Percentiles rank a stretch among this genome's conserved stretches.
phyloP scores from a whole-genome alignment of 2,888 invertebrate species.

The Mesodorylaimus sp. region DNA sequence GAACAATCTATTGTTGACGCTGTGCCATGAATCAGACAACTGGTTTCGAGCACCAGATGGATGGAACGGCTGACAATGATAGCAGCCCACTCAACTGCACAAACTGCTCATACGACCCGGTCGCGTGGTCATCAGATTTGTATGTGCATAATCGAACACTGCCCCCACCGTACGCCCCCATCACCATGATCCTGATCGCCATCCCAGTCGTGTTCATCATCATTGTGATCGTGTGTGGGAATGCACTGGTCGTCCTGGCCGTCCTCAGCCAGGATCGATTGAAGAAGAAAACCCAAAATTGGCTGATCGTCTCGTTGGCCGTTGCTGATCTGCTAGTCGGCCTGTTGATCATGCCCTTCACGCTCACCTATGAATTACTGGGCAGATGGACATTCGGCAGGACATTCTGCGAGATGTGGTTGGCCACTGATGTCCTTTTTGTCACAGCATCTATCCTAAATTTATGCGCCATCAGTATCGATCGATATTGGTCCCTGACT shows the following conservation, averaged over 20 bases:
- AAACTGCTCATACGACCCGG: too few species aligned
- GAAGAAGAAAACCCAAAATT: conserved; percentile 34
- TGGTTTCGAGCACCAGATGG: too few species aligned
- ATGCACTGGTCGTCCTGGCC: conserved; percentile 25
- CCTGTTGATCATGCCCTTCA: conserved; percentile 36
- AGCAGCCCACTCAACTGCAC: too few species aligned
- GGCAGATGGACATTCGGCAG: conserved; percentile 37
- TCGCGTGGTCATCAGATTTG: too few species aligned
- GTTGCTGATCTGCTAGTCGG: conserved; percentile 33
- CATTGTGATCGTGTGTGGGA: conserved; percentile 23
- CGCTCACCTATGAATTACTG: conserved; percentile 35
- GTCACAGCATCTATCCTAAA: conserved; percentile 38
- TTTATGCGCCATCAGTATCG: conserved; percentile 27
- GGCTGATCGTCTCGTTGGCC: conserved; percentile 34
- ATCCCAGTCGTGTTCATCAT: too few species aligned
- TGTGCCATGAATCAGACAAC: too few species aligned
- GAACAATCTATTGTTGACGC: too few species aligned
- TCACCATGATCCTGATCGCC: too few species aligned
- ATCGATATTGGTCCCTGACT: conserved; percentile 12
- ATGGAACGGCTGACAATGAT: too few species aligned
- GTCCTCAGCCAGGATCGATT: conserved; percentile 25
- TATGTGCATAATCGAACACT: too few species aligned
- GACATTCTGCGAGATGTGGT: conserved; percentile 37
- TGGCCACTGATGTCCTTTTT: conserved; percentile 36
- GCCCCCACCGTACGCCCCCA: too few species aligned